These are phyloP conservation scores for Pocota personata DNA, from an alignment of 2,888 invertebrate genomes.

Conservation along the genomic window DNA sequence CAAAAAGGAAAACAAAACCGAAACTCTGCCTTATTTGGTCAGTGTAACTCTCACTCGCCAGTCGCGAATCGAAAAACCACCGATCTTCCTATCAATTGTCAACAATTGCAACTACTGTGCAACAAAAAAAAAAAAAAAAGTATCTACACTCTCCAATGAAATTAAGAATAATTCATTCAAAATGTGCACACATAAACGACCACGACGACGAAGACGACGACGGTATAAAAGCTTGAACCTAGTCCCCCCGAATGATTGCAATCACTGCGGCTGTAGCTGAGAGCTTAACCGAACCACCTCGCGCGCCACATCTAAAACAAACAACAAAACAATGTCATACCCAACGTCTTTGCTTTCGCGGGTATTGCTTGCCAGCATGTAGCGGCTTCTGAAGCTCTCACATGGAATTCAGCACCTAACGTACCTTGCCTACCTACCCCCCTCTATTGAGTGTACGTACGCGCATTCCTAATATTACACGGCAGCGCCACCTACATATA, in stretches of 20 bases:
- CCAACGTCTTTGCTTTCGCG: conserved; percentile 47
- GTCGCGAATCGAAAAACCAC: conserved; percentile 7
- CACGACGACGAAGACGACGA: conserved; percentile 20
- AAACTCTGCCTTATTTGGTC: conserved; percentile 22
- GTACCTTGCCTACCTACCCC: too few species aligned
- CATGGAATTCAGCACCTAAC: conserved; percentile 55
- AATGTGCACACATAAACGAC: conserved; percentile 48
- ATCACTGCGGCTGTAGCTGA: conserved; percentile 62
- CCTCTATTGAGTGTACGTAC: conserved; percentile 22
- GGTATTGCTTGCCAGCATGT: conserved; percentile 48
- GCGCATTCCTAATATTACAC: conserved; percentile 66
- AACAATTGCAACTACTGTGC: conserved; percentile 60
- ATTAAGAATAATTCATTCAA: conserved; percentile 66
- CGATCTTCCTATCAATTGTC: conserved; percentile 43
- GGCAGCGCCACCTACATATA: conserved; percentile 60
- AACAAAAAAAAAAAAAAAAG: conserved; percentile 26
- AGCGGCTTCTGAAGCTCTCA: conserved; percentile 69
- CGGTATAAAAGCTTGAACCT: conserved; percentile 68
- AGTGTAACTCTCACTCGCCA: conserved; percentile 11
- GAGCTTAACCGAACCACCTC: conserved; percentile 66
- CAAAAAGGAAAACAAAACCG: neutral
- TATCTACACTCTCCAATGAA: conserved; percentile 52
- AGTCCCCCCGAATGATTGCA: conserved; percentile 68
- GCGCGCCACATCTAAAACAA: conserved; percentile 58
- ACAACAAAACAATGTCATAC: conserved; percentile 36